Conservation (phyloP, 2,888 invertebrate genomes). For the Agapetus fuscipes region DNA sequence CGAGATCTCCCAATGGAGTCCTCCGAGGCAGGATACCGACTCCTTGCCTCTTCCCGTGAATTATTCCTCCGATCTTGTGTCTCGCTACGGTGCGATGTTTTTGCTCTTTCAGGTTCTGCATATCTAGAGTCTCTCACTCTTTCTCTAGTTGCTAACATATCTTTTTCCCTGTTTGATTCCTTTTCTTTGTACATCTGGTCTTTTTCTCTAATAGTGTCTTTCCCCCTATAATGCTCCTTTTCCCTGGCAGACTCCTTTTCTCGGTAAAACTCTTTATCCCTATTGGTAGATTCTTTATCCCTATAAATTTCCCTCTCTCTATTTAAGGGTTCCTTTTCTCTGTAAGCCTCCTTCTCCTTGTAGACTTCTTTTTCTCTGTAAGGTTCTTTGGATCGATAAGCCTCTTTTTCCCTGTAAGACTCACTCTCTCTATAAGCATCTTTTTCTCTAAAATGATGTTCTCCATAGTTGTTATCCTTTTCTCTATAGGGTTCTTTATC, state of each 20-base stretch:
- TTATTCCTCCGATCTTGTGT: slow-evolving; percentile 1
- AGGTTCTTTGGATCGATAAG: slow-evolving; percentile 31
- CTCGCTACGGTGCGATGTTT: slow-evolving; percentile 1
- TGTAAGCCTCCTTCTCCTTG: slow-evolving; percentile 31
- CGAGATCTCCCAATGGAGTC: not conserved
- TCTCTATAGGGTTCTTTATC: slow-evolving; percentile 27
- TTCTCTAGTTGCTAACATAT: slow-evolving; percentile 24
- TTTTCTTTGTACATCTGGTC: slow-evolving; percentile 29
- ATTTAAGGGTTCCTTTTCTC: slow-evolving; percentile 28
- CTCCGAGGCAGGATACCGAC: not conserved
- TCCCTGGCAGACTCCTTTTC: slow-evolving; percentile 27
- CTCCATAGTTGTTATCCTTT: slow-evolving; percentile 26
- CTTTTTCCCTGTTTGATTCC: slow-evolving; percentile 25
- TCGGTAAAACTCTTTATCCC: slow-evolving; percentile 30
- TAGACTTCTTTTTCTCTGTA: slow-evolving; percentile 34
- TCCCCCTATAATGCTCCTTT: slow-evolving; percentile 22
- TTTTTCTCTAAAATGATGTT: slow-evolving; percentile 26
- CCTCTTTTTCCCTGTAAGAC: slow-evolving; percentile 31
- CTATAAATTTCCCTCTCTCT: slow-evolving; percentile 29
- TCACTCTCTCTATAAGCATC: slow-evolving; percentile 30
- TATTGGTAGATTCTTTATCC: slow-evolving; percentile 11
- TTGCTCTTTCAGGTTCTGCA: slow-evolving; percentile 17
- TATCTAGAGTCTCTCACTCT: slow-evolving; percentile 24
- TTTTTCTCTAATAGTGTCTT: slow-evolving; percentile 26
- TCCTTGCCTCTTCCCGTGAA: slow-evolving; percentile 6